Evolutionary conservation across 2,113 vertebrate species (phyloP), one percentile per base, ranked within the genome.

Genomic region (Neolamprologus devosi): DNA sequence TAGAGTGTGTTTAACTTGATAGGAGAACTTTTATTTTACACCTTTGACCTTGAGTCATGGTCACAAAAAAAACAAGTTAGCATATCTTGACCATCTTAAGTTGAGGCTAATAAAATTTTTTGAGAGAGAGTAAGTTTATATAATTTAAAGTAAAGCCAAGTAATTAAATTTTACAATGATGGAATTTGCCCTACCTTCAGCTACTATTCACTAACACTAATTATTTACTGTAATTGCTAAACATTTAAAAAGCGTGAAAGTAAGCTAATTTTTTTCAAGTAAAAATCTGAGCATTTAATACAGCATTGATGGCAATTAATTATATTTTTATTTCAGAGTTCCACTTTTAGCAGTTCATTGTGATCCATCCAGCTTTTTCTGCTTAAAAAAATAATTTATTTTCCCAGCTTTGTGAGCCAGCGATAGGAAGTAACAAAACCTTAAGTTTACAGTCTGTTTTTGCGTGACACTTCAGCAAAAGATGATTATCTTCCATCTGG

Each of bases 401-500:
- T 78, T 33, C 26, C 73, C 45, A 51, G 73, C 26, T 33, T 78
- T 33, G 23, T 19, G 23, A 75, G 26, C 42, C 23, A 78, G 45
- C 4, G 2, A 51, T 30, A 51, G 26, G 45, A 78, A 78, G 73
- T 28, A 78, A 78, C 73, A 51, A n/a, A 51, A 33, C 26, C 11
- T 30, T 78, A 30, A 78, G 73, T 82, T 80, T 47, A 87, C 55
- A 68, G 35, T 88, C 30, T 87, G 81, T 87, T 87, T 91, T 92
- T n/a, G 35, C 33, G 33, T 81, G 63, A 83, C 45, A 75, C 73
- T 47, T 84, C 3, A 13, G 54, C 30, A 68, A 81, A 86, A 89
- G 60, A 85, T 9, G 47, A 73, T 21, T 28, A 83, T 88, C 80
- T 85, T 57, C 51, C 89, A 82, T 91, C 80, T 94, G 91, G 85